Evolutionary conservation across 2,113 vertebrate genomes (phyloP).

Genomic region (Percina caprodes): DNA sequence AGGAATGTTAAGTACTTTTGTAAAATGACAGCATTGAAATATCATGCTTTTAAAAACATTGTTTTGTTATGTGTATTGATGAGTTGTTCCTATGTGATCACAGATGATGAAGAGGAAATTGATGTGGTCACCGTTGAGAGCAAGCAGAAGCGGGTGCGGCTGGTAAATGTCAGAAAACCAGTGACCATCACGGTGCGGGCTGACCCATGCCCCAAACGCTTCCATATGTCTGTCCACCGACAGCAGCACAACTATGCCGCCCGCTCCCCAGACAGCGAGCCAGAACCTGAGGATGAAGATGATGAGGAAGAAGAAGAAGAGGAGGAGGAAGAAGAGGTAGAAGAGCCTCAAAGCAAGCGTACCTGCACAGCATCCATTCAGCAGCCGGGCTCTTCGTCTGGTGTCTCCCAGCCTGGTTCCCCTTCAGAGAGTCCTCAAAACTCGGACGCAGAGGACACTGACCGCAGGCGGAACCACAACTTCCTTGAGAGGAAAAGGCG

Average conservation of each 20-base stretch:
- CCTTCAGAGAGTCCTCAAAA: constrained; percentile 77
- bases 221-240: constrained; percentile 94
- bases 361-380: constrained; percentile 38
- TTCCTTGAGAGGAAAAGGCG: constrained; percentile 94
- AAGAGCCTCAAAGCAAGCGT: constrained; percentile 73
- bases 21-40: neutral
- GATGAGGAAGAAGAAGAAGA: neutral
- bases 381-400: neutral
- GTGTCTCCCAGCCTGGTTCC: constrained; percentile 50
- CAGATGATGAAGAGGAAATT: constrained; percentile 90
- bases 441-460: constrained; percentile 91
- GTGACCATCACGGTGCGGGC: constrained; percentile 92
- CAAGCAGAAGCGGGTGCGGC: constrained; percentile 88
- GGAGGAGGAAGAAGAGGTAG: constrained; percentile 40
- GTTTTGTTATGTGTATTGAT: constrained; percentile 32
- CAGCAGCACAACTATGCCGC: constrained; percentile 98
- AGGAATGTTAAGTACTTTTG: neutral
- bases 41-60: too few species aligned
- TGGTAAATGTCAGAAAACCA: constrained; percentile 86
- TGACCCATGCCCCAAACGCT: constrained; percentile 91
- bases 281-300: constrained; percentile 46
- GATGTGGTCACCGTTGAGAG: constrained; percentile 96
- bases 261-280: constrained; percentile 87
- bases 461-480: constrained; percentile 94
- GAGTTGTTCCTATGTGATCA: constrained; percentile 26